Conservation (phyloP, 2,888 invertebrate species). For the Octodonta nipae region DNA sequence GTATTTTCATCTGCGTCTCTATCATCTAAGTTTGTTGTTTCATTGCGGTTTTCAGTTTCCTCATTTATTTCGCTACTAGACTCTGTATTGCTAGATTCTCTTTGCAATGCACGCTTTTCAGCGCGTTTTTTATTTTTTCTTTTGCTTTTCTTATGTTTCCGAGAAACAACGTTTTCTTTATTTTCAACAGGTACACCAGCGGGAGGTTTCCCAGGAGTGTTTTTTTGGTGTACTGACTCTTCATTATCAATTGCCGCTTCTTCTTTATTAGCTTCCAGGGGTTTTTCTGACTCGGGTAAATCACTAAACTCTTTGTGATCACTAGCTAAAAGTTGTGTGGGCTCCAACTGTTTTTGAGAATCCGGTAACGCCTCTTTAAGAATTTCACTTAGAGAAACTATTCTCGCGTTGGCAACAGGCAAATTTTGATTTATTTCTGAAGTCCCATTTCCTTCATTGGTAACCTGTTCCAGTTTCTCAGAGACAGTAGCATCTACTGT, state of each 20-base stretch:
- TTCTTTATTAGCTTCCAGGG: constrained; percentile 5
- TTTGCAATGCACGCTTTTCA: constrained; percentile 13
- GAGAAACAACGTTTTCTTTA: constrained; percentile 1
- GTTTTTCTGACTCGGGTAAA: too few relatives aligned
- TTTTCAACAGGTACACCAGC: neutral
- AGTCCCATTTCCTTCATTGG: too few relatives aligned
- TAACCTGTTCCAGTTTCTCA: too few relatives aligned
- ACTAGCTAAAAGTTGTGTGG: too few relatives aligned
- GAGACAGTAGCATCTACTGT: too few relatives aligned
- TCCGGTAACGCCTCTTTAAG: too few relatives aligned
- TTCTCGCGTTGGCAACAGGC: too few relatives aligned
- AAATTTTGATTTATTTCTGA: too few relatives aligned
- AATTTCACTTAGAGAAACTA: too few relatives aligned
- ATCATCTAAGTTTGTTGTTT: too few relatives aligned
- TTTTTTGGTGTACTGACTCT: constrained; percentile 2
- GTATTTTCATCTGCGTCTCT: constrained; percentile 1
- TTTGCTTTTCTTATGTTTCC: constrained; percentile 16
- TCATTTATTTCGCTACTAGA: constrained; percentile 20
- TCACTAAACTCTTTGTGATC: too few relatives aligned
- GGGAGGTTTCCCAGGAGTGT: neutral
- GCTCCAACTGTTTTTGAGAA: too few relatives aligned
- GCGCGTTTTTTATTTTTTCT: constrained; percentile 16
- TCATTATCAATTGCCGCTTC: constrained; percentile 5
- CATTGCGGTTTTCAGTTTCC: constrained; percentile 5
- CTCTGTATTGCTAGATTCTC: constrained; percentile 22